Evolutionary conservation across 2,113 vertebrate genomes (phyloP).

Genomic region (Lepus americanus): DNA sequence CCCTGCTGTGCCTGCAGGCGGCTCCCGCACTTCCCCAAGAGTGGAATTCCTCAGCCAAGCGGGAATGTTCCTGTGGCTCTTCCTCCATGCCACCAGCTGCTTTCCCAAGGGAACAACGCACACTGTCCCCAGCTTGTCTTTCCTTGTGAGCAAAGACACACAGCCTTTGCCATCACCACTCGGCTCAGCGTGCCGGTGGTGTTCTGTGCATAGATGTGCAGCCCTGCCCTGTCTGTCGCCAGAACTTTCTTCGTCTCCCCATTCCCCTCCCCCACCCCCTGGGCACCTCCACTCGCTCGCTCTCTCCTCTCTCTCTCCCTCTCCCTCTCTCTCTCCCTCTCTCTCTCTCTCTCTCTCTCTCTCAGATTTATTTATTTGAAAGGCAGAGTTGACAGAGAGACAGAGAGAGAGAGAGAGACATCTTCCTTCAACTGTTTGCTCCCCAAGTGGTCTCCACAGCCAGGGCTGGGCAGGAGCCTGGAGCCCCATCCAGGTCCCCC

Average conservation of each 20-base stretch:
- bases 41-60: background rate
- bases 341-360: too few species aligned
- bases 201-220: background rate
- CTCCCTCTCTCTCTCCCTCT: fast-evolving
- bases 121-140: background rate
- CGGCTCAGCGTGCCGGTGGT: background rate
- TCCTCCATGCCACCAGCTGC: background rate
- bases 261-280: fast-evolving
- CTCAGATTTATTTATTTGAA: too few species aligned
- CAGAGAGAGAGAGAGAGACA: too few species aligned
- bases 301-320: too few species aligned
- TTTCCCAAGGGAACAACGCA: background rate
- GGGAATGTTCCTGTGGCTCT: background rate
- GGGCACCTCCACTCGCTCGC: too few species aligned
- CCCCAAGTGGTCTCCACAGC: too few species aligned
- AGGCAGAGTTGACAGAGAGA: too few species aligned
- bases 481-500: too few species aligned
- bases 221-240: fast-evolving
- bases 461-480: too few species aligned
- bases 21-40: background rate
- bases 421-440: too few species aligned
- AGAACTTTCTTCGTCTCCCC: background rate
- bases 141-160: background rate
- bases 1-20: background rate
- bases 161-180: fast-evolving